Evolutionary conservation across 2,797 vertebrate species (phyloP).

Genomic region (Glyptemys insculpta): DNA sequence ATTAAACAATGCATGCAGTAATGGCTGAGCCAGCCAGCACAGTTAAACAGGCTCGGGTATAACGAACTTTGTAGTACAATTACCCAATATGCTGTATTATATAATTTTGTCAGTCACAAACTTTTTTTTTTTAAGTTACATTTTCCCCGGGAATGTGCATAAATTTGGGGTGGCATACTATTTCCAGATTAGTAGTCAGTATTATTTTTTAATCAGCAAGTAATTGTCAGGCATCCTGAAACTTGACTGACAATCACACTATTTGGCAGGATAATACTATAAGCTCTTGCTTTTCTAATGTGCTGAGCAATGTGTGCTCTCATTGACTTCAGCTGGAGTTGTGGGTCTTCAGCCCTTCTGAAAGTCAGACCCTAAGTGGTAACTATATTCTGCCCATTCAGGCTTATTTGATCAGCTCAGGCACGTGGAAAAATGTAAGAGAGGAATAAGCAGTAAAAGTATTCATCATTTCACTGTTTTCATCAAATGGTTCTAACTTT

Average conservation of each 20-base stretch:
- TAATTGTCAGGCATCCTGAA: neutral
- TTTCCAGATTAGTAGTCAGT: neutral
- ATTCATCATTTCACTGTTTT: slow-evolving; percentile 62
- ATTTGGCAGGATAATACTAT: neutral
- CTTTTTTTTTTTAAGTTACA: neutral
- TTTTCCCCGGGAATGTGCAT: neutral
- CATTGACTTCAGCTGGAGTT: neutral
- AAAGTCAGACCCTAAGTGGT: neutral
- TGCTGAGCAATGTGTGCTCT: neutral
- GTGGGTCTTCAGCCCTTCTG: neutral
- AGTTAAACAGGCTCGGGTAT: neutral
- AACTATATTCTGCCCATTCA: slow-evolving; percentile 42
- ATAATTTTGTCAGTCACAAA: neutral
- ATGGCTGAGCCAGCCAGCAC: fast-evolving
- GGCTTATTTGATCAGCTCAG: slow-evolving; percentile 68
- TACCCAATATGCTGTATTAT: neutral
- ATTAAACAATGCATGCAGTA: neutral
- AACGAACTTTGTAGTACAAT: no score
- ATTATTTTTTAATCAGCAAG: neutral
- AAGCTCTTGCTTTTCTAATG: neutral
- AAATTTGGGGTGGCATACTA: neutral
- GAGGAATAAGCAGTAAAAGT: slow-evolving; percentile 45
- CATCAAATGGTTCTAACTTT: slow-evolving; percentile 52
- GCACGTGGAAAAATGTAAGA: slow-evolving; percentile 29
- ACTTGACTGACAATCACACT: neutral